Percentiles rank a stretch among this genome's conserved stretches.
These are phyloP conservation scores for Aurelia sp. DNA, from an alignment of 30 jellyfish, hydroid and myxozoan species.

Conservation along the genomic window DNA sequence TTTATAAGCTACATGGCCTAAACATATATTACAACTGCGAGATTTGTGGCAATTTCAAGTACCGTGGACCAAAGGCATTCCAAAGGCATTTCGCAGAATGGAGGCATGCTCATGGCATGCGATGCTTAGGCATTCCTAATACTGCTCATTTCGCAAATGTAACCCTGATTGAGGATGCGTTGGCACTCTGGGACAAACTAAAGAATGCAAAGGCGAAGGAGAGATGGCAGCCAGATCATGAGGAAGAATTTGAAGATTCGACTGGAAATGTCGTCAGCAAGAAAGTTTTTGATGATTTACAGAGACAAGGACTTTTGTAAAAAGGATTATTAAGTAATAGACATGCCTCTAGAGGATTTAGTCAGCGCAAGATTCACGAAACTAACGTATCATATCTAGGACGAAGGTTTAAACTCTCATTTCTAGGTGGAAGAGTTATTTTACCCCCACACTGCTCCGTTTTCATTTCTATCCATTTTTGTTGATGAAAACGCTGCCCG, in stretches of 20 bases:
- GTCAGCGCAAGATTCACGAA: too few species aligned
- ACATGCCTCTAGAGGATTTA: too few species aligned
- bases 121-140: slow-evolving; percentile 92
- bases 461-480: too few species aligned
- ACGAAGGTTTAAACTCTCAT: too few species aligned
- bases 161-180: slow-evolving; percentile 90
- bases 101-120: slow-evolving; percentile 99
- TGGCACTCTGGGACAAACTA: slow-evolving; percentile 92
- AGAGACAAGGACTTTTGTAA: slow-evolving; percentile 92
- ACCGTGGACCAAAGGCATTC: slow-evolving; percentile 99
- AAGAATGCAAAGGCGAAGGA: slow-evolving; percentile 82
- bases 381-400: too few species aligned
- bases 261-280: slow-evolving; percentile 94
- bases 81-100: slow-evolving; percentile 99
- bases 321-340: too few species aligned
- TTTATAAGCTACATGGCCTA: slow-evolving; percentile 91
- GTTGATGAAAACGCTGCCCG: too few species aligned
- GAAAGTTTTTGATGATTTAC: slow-evolving; percentile 87
- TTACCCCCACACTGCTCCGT: too few species aligned
- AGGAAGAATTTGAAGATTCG: slow-evolving; percentile 97
- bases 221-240: slow-evolving; percentile 95
- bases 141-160: slow-evolving; percentile 98
- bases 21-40: slow-evolving; percentile 94
- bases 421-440: too few species aligned
- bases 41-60: slow-evolving; percentile 92